Percentiles rank a stretch among this genome's conserved stretches.
These are phyloP conservation scores for Euclidia mi DNA, from an alignment of 2,888 invertebrate genomes.

Conservation along the genomic window DNA sequence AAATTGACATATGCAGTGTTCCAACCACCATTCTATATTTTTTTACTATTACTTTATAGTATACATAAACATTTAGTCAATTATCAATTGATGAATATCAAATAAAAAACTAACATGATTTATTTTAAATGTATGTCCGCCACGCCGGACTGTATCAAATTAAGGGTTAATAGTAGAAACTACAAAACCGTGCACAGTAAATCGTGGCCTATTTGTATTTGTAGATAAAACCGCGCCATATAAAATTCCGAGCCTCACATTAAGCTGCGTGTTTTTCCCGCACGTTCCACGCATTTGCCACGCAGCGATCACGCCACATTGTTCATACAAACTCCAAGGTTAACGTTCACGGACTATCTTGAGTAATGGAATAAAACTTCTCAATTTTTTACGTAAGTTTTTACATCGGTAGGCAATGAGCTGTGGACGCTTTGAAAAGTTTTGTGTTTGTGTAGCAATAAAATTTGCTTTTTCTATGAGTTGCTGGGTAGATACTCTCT, in stretches of 20 bases:
- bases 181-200: conserved; percentile 2
- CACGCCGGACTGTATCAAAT: no score
- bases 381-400: conserved; percentile 12
- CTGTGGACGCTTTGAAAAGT: background rate
- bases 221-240: conserved; percentile 15
- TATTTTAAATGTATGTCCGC: no score
- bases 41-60: no score
- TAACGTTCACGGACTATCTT: conserved; percentile 9
- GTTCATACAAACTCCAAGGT: conserved; percentile 16
- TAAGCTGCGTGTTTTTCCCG: conserved; percentile 12
- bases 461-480: background rate
- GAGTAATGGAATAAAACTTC: conserved; percentile 28
- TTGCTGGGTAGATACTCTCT: no score
- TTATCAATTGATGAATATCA: no score
- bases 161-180: background rate
- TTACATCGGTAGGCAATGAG: conserved; percentile 3
- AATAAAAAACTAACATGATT: no score
- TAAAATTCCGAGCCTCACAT: conserved; percentile 14
- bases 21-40: no score
- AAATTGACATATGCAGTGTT: no score
- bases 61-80: no score
- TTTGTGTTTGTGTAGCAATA: background rate
- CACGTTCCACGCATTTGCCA: conserved; percentile 24
- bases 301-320: conserved; percentile 20
- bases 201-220: conserved; percentile 2